Evolutionary conservation across 2,888 invertebrate genomes (phyloP).

Genomic region (Agelastica alni): DNA sequence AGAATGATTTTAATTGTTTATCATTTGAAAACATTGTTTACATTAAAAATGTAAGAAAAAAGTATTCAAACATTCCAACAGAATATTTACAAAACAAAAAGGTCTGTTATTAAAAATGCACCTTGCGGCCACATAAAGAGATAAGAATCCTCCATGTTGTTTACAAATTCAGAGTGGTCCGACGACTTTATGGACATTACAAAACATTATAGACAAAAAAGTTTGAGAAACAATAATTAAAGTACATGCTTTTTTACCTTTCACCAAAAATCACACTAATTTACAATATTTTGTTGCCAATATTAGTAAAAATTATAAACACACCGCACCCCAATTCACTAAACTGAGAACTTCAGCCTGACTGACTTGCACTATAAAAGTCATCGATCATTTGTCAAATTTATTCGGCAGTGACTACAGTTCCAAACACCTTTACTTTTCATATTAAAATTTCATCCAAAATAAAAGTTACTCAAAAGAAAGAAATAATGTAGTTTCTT

Average conservation of each 20-base stretch:
- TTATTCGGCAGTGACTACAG: no score
- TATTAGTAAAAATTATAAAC: conserved; percentile 35
- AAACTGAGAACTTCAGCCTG: background rate
- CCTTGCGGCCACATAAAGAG: conserved; percentile 47
- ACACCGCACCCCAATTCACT: conserved; percentile 44
- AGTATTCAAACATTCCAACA: conserved; percentile 24
- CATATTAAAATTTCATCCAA: no score
- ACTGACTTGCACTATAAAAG: background rate
- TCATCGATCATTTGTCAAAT: background rate
- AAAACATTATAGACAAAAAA: background rate
- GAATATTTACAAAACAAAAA: no score
- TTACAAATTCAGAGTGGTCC: conserved; percentile 40
- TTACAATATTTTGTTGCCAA: conserved; percentile 24
- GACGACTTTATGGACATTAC: conserved; percentile 39
- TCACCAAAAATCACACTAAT: conserved; percentile 45
- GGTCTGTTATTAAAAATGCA: conserved; percentile 31
- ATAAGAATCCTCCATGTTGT: conserved; percentile 52
- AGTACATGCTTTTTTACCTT: conserved; percentile 41
- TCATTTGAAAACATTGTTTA: conserved; percentile 2
- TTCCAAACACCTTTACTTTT: no score
- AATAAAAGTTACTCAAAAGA: no score
- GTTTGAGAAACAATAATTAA: conserved; percentile 33
- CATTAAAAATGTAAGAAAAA: background rate
- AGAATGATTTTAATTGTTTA: background rate
- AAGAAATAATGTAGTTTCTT: no score